phyloP scores from a whole-genome alignment of 2,888 invertebrate species.

The Smittia sp. region DNA sequence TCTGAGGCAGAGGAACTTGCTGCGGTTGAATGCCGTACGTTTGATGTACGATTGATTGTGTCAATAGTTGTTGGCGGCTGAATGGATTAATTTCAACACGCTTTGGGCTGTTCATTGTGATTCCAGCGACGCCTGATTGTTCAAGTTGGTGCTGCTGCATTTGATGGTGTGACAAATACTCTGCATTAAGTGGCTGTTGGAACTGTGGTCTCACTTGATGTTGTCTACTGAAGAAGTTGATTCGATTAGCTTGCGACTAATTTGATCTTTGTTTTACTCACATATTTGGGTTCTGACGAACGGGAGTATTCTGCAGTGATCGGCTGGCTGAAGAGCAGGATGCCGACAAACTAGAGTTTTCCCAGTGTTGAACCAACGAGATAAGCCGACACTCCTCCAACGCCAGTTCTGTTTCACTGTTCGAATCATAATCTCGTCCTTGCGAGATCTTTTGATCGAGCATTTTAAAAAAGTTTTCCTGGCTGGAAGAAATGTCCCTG shows the following conservation, averaged over 20 bases:
- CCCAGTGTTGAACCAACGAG: slow-evolving; percentile 72
- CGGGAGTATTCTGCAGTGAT: slow-evolving; percentile 57
- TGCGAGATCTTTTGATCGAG: slow-evolving; percentile 88
- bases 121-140: neutral
- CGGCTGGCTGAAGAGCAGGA: slow-evolving; percentile 58
- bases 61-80: slow-evolving; percentile 44
- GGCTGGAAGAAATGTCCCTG: slow-evolving; percentile 86
- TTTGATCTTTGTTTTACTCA: slow-evolving; percentile 7
- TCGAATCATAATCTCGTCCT: slow-evolving; percentile 80
- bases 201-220: slow-evolving; percentile 29
- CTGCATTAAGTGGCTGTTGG: slow-evolving; percentile 40
- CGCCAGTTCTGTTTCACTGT: slow-evolving; percentile 70
- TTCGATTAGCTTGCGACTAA: no score
- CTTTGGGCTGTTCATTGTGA: slow-evolving; percentile 43
- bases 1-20: slow-evolving; percentile 50
- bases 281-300: slow-evolving; percentile 50
- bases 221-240: neutral
- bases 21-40: slow-evolving; percentile 48
- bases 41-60: slow-evolving; percentile 52
- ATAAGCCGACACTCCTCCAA: slow-evolving; percentile 66
- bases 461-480: slow-evolving; percentile 90
- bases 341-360: slow-evolving; percentile 63
- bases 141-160: slow-evolving; percentile 43
- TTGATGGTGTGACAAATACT: slow-evolving; percentile 40
- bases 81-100: slow-evolving; percentile 29